Percentiles rank a stretch among this genome's conserved stretches.
Evolutionary conservation across 2,113 vertebrate species (phyloP).

Genomic region (Malurus cyaneus): DNA sequence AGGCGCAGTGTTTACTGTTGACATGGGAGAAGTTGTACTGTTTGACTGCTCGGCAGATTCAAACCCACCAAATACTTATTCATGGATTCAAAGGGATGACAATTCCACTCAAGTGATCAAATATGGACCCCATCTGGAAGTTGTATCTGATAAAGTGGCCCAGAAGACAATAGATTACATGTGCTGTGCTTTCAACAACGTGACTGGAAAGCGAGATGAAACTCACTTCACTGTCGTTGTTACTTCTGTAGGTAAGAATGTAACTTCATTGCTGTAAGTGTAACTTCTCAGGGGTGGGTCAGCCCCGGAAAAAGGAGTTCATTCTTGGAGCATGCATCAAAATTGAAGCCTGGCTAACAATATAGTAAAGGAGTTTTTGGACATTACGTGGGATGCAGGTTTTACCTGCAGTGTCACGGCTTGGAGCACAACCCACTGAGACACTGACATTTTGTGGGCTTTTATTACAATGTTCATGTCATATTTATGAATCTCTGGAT

Average conservation of each 20-base stretch:
- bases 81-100: conserved; percentile 84
- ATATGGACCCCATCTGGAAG: conserved; percentile 83
- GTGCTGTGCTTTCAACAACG: conserved; percentile 91
- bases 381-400: neutral
- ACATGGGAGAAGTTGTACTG: conserved; percentile 83
- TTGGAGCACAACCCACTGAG: neutral
- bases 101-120: conserved; percentile 84
- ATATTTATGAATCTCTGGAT: neutral
- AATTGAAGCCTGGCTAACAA: neutral
- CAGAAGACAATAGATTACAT: conserved; percentile 83
- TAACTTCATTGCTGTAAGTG: neutral
- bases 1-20: conserved; percentile 89
- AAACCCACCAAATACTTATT: conserved; percentile 91
- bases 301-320: neutral
- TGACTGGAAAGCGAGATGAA: conserved; percentile 87
- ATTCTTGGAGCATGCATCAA: neutral
- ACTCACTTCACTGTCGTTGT: conserved; percentile 87
- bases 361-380: neutral
- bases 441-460: neutral
- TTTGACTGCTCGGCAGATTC: conserved; percentile 94
- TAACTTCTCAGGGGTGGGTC: neutral
- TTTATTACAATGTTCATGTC: neutral
- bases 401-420: neutral
- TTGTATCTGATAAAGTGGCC: conserved; percentile 77
- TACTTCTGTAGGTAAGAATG: conserved; percentile 79